Evolutionary conservation across 2,113 vertebrate species (phyloP).

Genomic region (Ifrita kowaldi): DNA sequence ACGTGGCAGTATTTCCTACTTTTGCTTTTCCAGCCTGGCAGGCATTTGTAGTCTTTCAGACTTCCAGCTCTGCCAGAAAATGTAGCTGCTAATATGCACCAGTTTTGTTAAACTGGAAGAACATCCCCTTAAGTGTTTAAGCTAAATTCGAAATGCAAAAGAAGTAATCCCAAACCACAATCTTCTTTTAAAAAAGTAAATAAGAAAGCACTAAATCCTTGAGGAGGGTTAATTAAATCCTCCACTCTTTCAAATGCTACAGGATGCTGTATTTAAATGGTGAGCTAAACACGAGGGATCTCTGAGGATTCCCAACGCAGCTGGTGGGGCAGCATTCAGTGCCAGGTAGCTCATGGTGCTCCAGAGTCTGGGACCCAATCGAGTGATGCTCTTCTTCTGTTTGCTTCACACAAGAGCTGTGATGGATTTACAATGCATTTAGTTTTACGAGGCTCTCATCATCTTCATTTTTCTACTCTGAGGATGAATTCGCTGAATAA

Average conservation of each 20-base stretch:
- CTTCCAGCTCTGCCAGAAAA: constrained; percentile 22
- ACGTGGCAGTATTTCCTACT: background rate
- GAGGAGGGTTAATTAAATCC: constrained; percentile 54
- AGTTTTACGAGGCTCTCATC: background rate
- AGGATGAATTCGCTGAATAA: background rate
- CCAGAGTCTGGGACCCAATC: background rate
- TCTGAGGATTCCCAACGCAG: background rate
- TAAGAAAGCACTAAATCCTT: constrained; percentile 34
- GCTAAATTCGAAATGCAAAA: constrained; percentile 33
- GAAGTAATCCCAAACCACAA: constrained; percentile 25
- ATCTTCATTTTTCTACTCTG: background rate
- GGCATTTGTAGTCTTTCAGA: background rate
- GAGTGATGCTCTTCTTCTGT: background rate
- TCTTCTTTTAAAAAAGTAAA: background rate
- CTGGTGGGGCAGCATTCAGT: background rate
- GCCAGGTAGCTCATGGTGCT: background rate
- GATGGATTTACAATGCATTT: background rate
- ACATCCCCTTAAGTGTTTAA: background rate
- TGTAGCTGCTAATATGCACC: background rate
- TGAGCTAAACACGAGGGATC: background rate
- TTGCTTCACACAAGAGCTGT: background rate
- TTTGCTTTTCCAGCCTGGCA: background rate
- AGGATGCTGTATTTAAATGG: background rate
- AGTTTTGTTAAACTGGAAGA: constrained; percentile 11
- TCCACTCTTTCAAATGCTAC: constrained; percentile 39